phyloP scores from a whole-genome alignment of 2,113 vertebrate genomes.

The Numenius arquata region DNA sequence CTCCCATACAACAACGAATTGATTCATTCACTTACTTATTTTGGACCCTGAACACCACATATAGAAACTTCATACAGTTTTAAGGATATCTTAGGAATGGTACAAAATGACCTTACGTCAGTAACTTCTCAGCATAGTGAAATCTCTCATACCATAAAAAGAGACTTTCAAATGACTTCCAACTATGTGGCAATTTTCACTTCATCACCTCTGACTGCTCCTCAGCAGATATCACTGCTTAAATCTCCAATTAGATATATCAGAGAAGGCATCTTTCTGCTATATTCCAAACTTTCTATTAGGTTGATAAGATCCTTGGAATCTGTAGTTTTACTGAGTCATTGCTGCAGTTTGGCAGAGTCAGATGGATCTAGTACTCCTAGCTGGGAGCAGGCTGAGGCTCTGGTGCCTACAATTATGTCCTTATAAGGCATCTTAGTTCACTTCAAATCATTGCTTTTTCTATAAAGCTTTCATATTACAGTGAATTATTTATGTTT shows the following conservation, averaged over 20 bases:
- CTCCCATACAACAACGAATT: neutral
- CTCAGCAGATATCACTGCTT: neutral
- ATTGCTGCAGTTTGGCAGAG: neutral
- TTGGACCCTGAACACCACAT: neutral
- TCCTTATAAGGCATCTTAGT: neutral
- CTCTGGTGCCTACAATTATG: neutral
- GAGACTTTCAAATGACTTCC: neutral
- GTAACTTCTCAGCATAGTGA: neutral
- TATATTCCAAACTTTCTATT: neutral
- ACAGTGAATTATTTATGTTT: neutral
- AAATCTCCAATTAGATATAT: neutral
- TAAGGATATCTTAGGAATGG: neutral
- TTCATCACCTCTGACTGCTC: neutral
- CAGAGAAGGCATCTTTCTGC: neutral
- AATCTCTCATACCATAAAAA: neutral
- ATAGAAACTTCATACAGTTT: neutral
- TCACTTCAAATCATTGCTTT: neutral
- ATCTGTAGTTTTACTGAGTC: constrained; percentile 5
- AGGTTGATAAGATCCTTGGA: neutral
- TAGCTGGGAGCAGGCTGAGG: neutral
- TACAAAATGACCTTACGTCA: neutral
- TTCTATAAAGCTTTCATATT: neutral
- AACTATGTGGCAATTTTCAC: neutral
- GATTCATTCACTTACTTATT: neutral
- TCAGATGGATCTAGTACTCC: neutral